phyloP scores from a whole-genome alignment of 2,797 vertebrate genomes.

The Melanotaenia parkinsoni region DNA sequence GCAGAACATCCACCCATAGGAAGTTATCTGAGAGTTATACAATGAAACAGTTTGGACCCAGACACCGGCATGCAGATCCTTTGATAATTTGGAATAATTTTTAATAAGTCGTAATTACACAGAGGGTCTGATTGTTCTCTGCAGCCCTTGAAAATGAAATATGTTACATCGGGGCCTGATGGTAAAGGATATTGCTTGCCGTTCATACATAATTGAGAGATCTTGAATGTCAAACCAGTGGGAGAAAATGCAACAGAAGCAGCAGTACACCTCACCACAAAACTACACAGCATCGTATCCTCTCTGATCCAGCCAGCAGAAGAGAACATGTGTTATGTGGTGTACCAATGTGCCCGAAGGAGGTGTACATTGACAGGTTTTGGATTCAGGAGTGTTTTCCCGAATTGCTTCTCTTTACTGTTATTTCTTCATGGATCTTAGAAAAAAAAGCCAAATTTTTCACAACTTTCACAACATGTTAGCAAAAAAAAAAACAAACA shows the following conservation, averaged over 20 bases:
- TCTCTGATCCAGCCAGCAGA: slow-evolving; percentile 61
- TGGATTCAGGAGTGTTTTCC: slow-evolving; percentile 43
- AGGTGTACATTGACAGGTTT: slow-evolving; percentile 70
- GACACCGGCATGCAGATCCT: slow-evolving; percentile 81
- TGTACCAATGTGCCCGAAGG: slow-evolving; percentile 73
- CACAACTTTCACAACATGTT: neutral
- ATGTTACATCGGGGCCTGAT: slow-evolving; percentile 86
- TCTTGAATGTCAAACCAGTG: slow-evolving; percentile 89
- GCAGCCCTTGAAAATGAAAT: slow-evolving; percentile 88
- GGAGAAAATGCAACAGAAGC: slow-evolving; percentile 86
- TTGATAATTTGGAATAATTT: slow-evolving; percentile 86
- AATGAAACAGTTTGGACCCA: slow-evolving; percentile 76
- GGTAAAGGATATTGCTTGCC: slow-evolving; percentile 89
- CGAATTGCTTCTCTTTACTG: slow-evolving; percentile 51
- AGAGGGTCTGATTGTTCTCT: slow-evolving; percentile 85
- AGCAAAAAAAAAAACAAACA: neutral
- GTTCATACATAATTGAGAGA: slow-evolving; percentile 90
- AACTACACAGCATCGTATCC: slow-evolving; percentile 72
- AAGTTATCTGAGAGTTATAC: slow-evolving; percentile 65
- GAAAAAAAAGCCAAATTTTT: neutral
- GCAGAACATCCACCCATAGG: slow-evolving; percentile 72
- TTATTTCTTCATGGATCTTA: neutral
- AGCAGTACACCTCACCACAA: slow-evolving; percentile 81
- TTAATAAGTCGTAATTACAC: slow-evolving; percentile 89
- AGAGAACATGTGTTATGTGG: slow-evolving; percentile 80